Base-by-base conservation (phyloP, 1,140 invertebrate genomes). In the Scaptodrosophila lebanonensis region DNA sequence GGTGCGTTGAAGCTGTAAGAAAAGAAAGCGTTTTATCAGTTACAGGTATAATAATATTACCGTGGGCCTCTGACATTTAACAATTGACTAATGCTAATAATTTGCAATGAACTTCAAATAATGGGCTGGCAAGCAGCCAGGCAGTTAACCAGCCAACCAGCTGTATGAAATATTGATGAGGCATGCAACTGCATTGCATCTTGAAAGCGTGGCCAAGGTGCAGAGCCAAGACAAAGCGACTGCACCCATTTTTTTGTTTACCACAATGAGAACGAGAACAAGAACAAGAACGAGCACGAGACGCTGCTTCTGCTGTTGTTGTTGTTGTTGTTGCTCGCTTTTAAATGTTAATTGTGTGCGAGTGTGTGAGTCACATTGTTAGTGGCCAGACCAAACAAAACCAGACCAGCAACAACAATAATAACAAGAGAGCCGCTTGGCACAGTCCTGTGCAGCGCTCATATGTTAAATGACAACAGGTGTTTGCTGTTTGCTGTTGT, bases 401-500 rank as follows among this genome's bases (percentile, higher is more conserved):
- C 50, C 27, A 32, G 27, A n/a, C 30, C 9, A 38, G 17, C 27
- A n/a, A 29, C 35, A 42, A 56, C 36, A 17, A 22, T 33, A n/a
- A 13, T 12, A 33, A 13, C 32, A 33, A 22, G 22, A 22, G 39
- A 30, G 33, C 13, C 39, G 44, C 30, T 58, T 53, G 20, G 36
- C 42, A 35, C 16, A 16, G 56, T 39, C 30, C 60, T 44, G 44
- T 32, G 35, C 42, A 49, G 32, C 52, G n/a, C 16, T n/a, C 18
- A 43, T 29, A 68, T 68, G 65, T 68, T 68, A 68, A 65, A 42
- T 63, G 62, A 32, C 57, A 71, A 61, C 75, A 82, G 75, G 75
- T 82, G 73, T 79, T 68, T 66, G 48, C 58, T 47, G 16, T 56
- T 17, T 27, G 48, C 44, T 61, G 44, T 43, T 54, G 56, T 29